A percentile compares a stretch with the other conserved stretches of the same genome.
phyloP scores from a whole-genome alignment of 2,888 invertebrate genomes.

The Leptogaster cylindrica region DNA sequence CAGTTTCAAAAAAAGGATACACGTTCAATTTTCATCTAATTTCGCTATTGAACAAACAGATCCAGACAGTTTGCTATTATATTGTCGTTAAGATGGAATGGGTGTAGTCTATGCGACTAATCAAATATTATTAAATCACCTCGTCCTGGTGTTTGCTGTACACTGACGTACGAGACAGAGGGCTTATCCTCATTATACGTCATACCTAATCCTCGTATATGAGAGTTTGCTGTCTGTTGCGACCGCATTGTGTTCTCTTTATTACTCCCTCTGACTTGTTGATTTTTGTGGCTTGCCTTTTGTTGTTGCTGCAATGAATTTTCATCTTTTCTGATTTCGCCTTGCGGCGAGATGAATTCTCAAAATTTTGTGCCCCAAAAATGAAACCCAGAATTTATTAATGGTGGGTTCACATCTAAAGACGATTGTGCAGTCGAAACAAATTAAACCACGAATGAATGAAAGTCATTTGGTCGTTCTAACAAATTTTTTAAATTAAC shows the following conservation, averaged over 20 bases:
- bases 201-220: slow-evolving; percentile 34
- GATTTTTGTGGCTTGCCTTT: slow-evolving; percentile 28
- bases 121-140: slow-evolving; percentile 41
- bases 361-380: too few species aligned
- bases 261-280: slow-evolving; percentile 26
- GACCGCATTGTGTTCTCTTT: slow-evolving; percentile 17
- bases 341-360: background rate
- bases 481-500: too few species aligned
- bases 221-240: slow-evolving; percentile 9
- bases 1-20: too few species aligned
- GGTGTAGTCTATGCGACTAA: slow-evolving; percentile 31
- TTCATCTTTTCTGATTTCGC: slow-evolving; percentile 17
- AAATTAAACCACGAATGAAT: too few species aligned
- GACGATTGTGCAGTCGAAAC: too few species aligned
- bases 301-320: slow-evolving; percentile 21
- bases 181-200: slow-evolving; percentile 33
- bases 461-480: too few species aligned
- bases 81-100: slow-evolving; percentile 9
- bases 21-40: slow-evolving; percentile 21
- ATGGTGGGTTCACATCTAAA: too few species aligned
- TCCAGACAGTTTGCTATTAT: slow-evolving; percentile 30
- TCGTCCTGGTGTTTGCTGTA: slow-evolving; percentile 22
- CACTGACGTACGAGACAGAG: slow-evolving; percentile 14
- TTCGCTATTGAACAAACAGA: slow-evolving; percentile 22
- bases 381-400: too few species aligned